Base-by-base conservation (phyloP, 2,113 vertebrate genomes). In the Heloderma charlesbogerti region DNA sequence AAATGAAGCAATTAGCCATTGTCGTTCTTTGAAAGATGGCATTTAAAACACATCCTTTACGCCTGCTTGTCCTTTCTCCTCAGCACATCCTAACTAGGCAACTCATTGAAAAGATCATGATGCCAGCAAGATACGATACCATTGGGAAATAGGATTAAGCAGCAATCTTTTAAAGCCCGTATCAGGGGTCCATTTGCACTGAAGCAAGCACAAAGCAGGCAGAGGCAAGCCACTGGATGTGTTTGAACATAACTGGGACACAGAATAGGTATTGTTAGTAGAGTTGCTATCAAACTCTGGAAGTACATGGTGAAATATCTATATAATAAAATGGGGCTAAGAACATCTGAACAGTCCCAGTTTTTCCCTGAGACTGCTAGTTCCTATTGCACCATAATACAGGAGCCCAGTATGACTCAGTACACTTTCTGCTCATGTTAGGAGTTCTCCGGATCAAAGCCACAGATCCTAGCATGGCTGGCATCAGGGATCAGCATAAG, bases 1-100 rank as follows among this genome's bases (percentile, higher is more conserved):
- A 94, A 94, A 79, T 72, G 87, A 78, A 93, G 88, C 89, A 94
- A 92, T 94, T 97, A 95, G 93, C 92, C 92, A 22, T 87, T 93
- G 84, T 89, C 93, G 75, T 91, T 95, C 92, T 93, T 94, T 87
- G 89, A 94, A 93, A 92, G 90, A 43, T 0, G 3, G 91, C 87
- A 84, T 89, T 81, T 5, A 93, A 93, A 91, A 37, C 45, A 31
- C 84, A 89, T 92, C 75, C 12, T 91, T 92, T 92, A 69, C 54
- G 67, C 51, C 82, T 86, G 13, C 79, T 43, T 90, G 69, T 90
- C 81, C 60, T 91, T 90, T 69, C 79, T 94, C 60, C 89, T 77
- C 83, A 84, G 43, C 92, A 37, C 82, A 67, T 79, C 57, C 31
- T 91, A 94, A 88, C 82, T 85, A 88, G 91, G 80, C 51, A 94